Conservation (phyloP, 2,113 vertebrate species). For the Apteryx owenii region DNA sequence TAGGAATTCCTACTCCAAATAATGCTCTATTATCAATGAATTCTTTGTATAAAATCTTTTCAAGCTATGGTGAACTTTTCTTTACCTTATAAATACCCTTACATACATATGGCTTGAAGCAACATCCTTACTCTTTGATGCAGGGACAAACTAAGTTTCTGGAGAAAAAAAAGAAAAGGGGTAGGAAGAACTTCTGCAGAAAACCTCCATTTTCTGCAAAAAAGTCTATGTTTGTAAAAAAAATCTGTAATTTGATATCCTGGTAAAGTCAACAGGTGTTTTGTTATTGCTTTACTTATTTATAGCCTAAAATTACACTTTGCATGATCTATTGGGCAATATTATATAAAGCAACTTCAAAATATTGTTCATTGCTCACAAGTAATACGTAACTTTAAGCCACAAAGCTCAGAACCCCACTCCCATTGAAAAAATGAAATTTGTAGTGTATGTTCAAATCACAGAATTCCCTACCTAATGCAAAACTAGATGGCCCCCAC, state of each 20-base stretch:
- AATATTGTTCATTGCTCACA: conserved; percentile 8
- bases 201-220: background rate
- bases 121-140: background rate
- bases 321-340: background rate
- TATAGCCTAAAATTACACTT: conserved; percentile 11
- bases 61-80: background rate
- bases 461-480: background rate
- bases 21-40: background rate
- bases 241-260: background rate
- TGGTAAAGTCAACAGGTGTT: background rate
- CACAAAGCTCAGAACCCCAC: background rate
- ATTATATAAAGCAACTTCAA: background rate
- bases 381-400: background rate
- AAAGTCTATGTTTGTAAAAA: background rate
- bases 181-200: background rate
- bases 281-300: background rate
- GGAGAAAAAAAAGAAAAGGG: background rate
- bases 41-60: background rate
- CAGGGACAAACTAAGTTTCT: background rate
- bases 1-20: background rate
- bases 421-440: background rate
- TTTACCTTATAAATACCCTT: background rate
- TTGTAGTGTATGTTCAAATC: background rate
- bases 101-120: background rate
- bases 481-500: background rate